Percentiles rank a stretch among this genome's conserved stretches.
These are phyloP conservation scores for Chrysina gloriosa DNA, from an alignment of 2,888 invertebrate species.

Conservation along the genomic window DNA sequence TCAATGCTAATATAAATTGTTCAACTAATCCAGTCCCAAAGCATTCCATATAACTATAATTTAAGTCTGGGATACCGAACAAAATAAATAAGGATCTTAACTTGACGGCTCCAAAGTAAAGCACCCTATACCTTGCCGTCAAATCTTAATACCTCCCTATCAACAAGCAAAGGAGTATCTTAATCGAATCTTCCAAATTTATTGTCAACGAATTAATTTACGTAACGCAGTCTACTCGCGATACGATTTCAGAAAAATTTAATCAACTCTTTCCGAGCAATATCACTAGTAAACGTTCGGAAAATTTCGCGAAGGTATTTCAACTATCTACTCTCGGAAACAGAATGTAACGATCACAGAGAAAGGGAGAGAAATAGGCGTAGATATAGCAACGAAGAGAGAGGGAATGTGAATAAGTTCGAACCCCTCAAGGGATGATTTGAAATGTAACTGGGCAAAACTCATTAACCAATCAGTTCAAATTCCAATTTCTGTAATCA, in stretches of 20 bases:
- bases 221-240: not conserved
- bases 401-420: not conserved
- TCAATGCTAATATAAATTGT: too few species aligned
- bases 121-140: too few species aligned
- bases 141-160: too few species aligned
- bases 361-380: not conserved
- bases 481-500: conserved; percentile 41
- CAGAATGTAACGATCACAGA: conserved; percentile 17
- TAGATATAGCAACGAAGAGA: conserved; percentile 8
- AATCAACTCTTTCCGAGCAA: conserved; percentile 40
- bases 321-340: conserved; percentile 22
- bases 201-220: not conserved
- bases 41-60: too few species aligned
- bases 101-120: too few species aligned
- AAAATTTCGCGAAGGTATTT: conserved; percentile 33
- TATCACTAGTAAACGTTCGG: conserved; percentile 37
- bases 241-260: conserved; percentile 33
- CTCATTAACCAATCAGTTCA: conserved; percentile 43
- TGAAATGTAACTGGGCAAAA: conserved; percentile 39
- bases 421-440: conserved; percentile 33
- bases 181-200: not conserved
- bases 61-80: too few species aligned
- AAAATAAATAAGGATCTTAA: too few species aligned
- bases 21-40: too few species aligned
- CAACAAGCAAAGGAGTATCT: not conserved